These are phyloP conservation scores for Drosophila ochracea DNA, from an alignment of 2,888 invertebrate genomes.

Conservation along the genomic window DNA sequence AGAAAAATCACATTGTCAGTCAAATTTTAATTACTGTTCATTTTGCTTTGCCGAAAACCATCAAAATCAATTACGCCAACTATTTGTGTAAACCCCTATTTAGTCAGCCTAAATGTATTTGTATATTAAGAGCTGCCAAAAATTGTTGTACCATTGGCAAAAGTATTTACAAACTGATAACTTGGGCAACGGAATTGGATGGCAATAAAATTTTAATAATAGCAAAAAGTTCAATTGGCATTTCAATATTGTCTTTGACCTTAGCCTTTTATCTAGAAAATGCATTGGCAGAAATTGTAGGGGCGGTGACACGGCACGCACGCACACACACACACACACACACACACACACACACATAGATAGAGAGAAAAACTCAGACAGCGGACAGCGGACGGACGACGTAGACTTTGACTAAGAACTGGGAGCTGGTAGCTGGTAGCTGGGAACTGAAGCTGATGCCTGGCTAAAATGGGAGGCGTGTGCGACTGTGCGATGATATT, in stretches of 20 bases:
- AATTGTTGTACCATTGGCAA: background rate
- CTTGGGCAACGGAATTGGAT: constrained; percentile 16
- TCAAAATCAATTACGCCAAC: constrained; percentile 29
- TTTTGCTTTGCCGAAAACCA: background rate
- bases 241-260: constrained; percentile 82
- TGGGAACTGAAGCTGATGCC: constrained; percentile 23
- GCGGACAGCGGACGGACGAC: constrained; percentile 17
- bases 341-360: constrained; percentile 2
- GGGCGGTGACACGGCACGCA: constrained; percentile 53
- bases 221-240: constrained; percentile 78
- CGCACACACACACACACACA: constrained; percentile 1
- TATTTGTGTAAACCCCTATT: constrained; percentile 26
- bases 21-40: constrained; percentile 6
- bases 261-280: constrained; percentile 72
- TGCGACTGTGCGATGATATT: constrained; percentile 59
- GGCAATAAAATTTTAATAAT: constrained; percentile 72
- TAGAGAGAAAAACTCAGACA: constrained; percentile 8
- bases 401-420: constrained; percentile 51
- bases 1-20: constrained; percentile 5
- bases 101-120: constrained; percentile 17
- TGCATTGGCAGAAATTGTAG: constrained; percentile 51
- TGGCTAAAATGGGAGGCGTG: constrained; percentile 23
- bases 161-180: constrained; percentile 33
- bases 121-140: constrained; percentile 10
- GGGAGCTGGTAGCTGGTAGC: background rate